Conservation (phyloP, 2,113 vertebrate species). For the mouse (Mus musculus) region GRCm39 chr1:34377001-34377500, state of each 20-base stretch:
- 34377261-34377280: slow-evolving; percentile 33
- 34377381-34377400: background rate
- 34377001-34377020: background rate
- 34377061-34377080: background rate
- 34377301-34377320: background rate
- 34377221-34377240: background rate
- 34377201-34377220: background rate
- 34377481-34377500: background rate
- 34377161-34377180: background rate
- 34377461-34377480: background rate
- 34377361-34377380: background rate
- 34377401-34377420: background rate
- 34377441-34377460: too few relatives aligned
- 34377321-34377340: background rate
- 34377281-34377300: background rate
- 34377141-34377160: background rate
- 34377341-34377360: background rate
- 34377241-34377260: background rate
- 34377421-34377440: rapidly evolving
- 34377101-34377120: background rate
- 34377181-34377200: background rate
- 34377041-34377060: background rate
- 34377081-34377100: too few relatives aligned
- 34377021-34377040: background rate
- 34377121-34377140: background rate